Evolutionary conservation across 2,797 vertebrate genomes (phyloP), one percentile per base, ranked within the genome.

Genomic region (Siniperca scherzeri): DNA sequence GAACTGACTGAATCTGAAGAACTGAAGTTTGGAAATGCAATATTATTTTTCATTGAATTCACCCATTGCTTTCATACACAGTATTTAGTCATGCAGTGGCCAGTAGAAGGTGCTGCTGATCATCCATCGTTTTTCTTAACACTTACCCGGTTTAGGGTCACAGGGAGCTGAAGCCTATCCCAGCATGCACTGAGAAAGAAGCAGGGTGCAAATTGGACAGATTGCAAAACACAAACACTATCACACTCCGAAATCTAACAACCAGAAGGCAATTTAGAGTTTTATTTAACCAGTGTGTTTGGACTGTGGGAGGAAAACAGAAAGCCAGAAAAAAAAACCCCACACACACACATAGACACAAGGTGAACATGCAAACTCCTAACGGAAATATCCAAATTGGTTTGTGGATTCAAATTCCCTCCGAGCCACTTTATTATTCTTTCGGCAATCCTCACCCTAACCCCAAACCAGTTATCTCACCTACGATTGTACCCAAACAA

Each of bases 61-160:
- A 36, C 19, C 6, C 22, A 36, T 3, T 22, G 48, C 16, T 52
- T 52, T 76, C 4, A 21, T 5, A 21, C 3, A 61, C 21, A 77
- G n/a, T 16, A 44, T 56, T 6, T 44, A 8, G 86, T 50, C 36
- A 5, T 10, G 38, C 2, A 48, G 25, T 30, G 56, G 38, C 91
- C 93, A 90, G 70, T 64, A 92, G 93, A 91, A 85, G 21, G 91
- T 46, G 90, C 91, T 91, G 78, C 44, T 82, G 84, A 68, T 78
- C 57, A 81, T 4, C 30, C 27, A 33, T 86, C 16, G 52, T 55
- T 70, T 79, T 44, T 48, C 9, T 69, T 22, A 9, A 48, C 36
- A 36, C 22, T 50, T 25, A 22, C 30, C 25, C 19, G 2, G 0
- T 38, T 66, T 13, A 65, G 38, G 30, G 33, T 36, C 52, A 27